Evolutionary conservation across 2,888 invertebrate species (phyloP).

Genomic region (Philopedon plagiatum): DNA sequence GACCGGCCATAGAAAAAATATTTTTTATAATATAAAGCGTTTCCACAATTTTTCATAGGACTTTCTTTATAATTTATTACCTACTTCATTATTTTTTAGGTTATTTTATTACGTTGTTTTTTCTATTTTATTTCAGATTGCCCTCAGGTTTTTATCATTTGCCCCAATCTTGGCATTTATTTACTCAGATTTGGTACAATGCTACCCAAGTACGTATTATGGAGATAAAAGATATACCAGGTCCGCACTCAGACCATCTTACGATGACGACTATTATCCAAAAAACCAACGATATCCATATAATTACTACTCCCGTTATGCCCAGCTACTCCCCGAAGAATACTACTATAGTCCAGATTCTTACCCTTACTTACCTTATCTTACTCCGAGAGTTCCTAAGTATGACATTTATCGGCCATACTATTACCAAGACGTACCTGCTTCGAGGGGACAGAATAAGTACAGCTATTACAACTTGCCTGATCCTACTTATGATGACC

Average conservation of each 20-base stretch:
- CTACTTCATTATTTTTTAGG: no score
- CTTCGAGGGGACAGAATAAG: slow-evolving; percentile 60
- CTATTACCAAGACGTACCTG: slow-evolving; percentile 67
- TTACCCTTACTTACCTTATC: slow-evolving; percentile 67
- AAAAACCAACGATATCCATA: slow-evolving; percentile 70
- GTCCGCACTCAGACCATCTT: slow-evolving; percentile 31
- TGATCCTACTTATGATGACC: slow-evolving; percentile 70
- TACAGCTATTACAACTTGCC: slow-evolving; percentile 67
- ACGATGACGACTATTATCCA: slow-evolving; percentile 59
- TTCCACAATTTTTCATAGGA: no score
- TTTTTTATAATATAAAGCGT: no score
- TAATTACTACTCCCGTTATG: slow-evolving; percentile 69
- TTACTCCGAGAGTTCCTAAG: slow-evolving; percentile 69
- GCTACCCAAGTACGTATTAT: slow-evolving; percentile 59
- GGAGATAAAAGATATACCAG: slow-evolving; percentile 28
- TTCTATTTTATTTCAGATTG: slow-evolving; percentile 63
- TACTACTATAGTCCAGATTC: slow-evolving; percentile 67
- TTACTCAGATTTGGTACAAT: slow-evolving; percentile 57
- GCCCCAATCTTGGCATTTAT: slow-evolving; percentile 63
- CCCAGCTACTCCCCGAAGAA: slow-evolving; percentile 72
- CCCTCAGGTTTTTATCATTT: slow-evolving; percentile 60
- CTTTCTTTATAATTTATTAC: no score
- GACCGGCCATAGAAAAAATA: no score
- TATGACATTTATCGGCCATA: slow-evolving; percentile 69
- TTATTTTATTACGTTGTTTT: neutral